Evolutionary conservation across 2,113 vertebrate genomes (phyloP).

Genomic region (Struthidea cinerea): DNA sequence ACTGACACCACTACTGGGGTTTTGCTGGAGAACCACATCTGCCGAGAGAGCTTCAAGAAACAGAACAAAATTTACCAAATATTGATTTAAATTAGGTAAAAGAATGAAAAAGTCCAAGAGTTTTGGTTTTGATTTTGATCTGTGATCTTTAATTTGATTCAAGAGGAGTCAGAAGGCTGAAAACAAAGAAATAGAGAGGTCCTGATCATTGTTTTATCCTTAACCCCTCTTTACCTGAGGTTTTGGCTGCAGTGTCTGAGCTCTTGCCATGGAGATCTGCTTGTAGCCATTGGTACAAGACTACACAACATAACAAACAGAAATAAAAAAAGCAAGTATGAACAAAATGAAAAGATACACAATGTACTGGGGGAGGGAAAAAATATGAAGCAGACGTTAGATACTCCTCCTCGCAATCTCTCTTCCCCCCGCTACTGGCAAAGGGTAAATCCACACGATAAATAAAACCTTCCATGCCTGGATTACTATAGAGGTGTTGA

Average conservation of each 20-base stretch:
- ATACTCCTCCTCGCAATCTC: background rate
- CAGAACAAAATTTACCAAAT: background rate
- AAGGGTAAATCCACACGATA: background rate
- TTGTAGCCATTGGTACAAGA: slow-evolving; percentile 94
- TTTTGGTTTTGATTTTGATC: background rate
- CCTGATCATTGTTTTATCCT: slow-evolving; percentile 9
- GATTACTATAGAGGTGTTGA: background rate
- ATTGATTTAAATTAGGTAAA: slow-evolving; percentile 21
- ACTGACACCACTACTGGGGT: background rate
- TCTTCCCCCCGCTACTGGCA: background rate
- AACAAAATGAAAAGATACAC: slow-evolving; percentile 65
- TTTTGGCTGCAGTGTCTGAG: slow-evolving; percentile 76
- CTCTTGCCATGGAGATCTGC: slow-evolving; percentile 89
- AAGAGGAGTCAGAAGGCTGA: background rate
- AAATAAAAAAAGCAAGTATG: slow-evolving; percentile 75
- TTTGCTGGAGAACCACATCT: background rate
- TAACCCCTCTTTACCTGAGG: slow-evolving; percentile 81
- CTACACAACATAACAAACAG: slow-evolving; percentile 83
- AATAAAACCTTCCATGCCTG: background rate
- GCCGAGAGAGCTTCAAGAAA: slow-evolving; percentile 55
- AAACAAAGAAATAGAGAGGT: background rate
- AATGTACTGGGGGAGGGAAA: slow-evolving; percentile 1
- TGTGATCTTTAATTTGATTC: background rate
- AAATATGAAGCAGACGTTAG: slow-evolving; percentile 32
- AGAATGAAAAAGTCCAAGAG: background rate